Percentiles rank a stretch among this genome's conserved stretches.
Evolutionary conservation across 2,888 invertebrate species (phyloP).

Genomic region (Cryptocheilus praepositus): DNA sequence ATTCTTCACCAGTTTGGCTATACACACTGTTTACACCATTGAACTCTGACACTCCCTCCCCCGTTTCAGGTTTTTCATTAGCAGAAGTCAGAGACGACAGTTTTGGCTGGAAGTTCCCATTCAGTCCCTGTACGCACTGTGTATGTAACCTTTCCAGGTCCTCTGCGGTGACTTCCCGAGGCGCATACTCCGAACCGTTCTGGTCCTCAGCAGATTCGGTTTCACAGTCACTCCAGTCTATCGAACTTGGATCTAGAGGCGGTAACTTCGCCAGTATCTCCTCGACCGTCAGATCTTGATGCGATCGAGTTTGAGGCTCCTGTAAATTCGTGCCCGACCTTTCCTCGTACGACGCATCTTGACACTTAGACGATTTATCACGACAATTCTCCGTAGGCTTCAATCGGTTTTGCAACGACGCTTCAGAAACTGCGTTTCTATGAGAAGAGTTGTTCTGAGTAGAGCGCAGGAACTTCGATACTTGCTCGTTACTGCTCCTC

Average conservation of each 20-base stretch:
- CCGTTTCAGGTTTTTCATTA: conserved; percentile 35
- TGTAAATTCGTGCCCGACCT: conserved; percentile 46
- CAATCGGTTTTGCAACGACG: conserved; percentile 39
- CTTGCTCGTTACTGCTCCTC: conserved; percentile 72
- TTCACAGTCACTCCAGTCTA: conserved; percentile 75
- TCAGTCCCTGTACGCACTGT: conserved; percentile 68
- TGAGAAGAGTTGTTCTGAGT: conserved; percentile 55
- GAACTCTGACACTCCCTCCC: conserved; percentile 42
- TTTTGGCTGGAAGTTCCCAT: conserved; percentile 70
- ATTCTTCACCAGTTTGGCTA: conserved; percentile 76
- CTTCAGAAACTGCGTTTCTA: conserved; percentile 38
- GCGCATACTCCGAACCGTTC: conserved; percentile 42
- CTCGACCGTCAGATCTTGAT: conserved; percentile 76
- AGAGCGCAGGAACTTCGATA: conserved; percentile 68
- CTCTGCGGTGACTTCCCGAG: conserved; percentile 56
- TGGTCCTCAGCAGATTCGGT: conserved; percentile 49
- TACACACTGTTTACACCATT: conserved; percentile 57
- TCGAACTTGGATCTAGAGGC: conserved; percentile 79
- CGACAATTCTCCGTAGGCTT: conserved; percentile 45
- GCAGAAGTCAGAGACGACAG: conserved; percentile 51
- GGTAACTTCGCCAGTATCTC: conserved; percentile 82
- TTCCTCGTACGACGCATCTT: conserved; percentile 51
- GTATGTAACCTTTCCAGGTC: conserved; percentile 68
- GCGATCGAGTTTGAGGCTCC: conserved; percentile 46
- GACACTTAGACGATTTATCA: conserved; percentile 46